Base-by-base conservation (phyloP, 2,888 invertebrate species). In the Acanthopleura granulata region DNA sequence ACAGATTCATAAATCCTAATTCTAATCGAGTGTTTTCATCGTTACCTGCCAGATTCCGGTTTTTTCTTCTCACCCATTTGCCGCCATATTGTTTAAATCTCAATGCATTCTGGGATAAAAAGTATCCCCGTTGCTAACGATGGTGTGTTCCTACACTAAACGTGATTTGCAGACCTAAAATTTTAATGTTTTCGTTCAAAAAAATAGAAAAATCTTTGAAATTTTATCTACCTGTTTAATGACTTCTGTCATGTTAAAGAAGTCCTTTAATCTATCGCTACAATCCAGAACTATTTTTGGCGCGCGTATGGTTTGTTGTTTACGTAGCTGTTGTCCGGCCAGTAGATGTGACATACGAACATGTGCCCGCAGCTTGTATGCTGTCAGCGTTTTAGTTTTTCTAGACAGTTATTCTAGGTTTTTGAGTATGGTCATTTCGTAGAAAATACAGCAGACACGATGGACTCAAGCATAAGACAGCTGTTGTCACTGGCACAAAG, bases 401-500 rank as follows among this genome's bases (percentile, higher is more conserved):
- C 1, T 57, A 57, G 12, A 22, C n/a, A 57, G 18, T 12, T 57
- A n/a, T 9, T 57, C 1, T 57, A 40, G 11, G 29, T 51, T 49
- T 18, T 57, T 6, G 3, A 9, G 40, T 9, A 40, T 3, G 40
- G 40, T 40, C 40, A 40, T 40, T 9, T 40, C 9, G 40, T 40
- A 6, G 40, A 40, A 40, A 40, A 40, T n/a, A 18, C 51, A 51
- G 14, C 18, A 57, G 6, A 6, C 4, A 57, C 30, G 27, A 85
- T 85, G 85, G 85, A 85, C 81, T 78, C 83, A 4, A 84, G 83
- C 73, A 83, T 85, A 22, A 76, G 85, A 72, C 83, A 79, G 6
- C 74, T 85, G 12, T 74, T 85, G 15, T 73, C 80, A 40, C 77
- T 82, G 18, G 83, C 83, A 25, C 82, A 82, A 74, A 82, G 80